Percentiles rank a stretch among this genome's conserved stretches.
phyloP scores from a whole-genome alignment of 1,140 invertebrate genomes.

The Rhyacophila brunnea region DNA sequence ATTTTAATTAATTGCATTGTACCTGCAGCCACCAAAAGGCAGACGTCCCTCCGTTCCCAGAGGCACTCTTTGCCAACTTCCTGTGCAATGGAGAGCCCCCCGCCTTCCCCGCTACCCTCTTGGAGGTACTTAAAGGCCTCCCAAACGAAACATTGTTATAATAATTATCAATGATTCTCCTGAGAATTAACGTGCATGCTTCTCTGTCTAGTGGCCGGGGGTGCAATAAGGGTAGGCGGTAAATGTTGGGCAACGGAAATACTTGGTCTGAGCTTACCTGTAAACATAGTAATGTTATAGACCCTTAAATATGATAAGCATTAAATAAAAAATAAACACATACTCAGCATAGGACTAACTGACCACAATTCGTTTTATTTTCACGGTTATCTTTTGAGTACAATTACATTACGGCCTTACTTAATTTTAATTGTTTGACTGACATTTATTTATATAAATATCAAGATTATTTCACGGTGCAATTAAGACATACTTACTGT shows the following conservation, averaged over 20 bases:
- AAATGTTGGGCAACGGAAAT: conserved; percentile 30
- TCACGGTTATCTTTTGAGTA: too few species aligned
- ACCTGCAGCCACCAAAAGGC: conserved; percentile 32
- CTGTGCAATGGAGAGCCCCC: conserved; percentile 5
- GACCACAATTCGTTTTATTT: too few species aligned
- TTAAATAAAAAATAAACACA: too few species aligned
- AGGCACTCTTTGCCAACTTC: conserved; percentile 34
- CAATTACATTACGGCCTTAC: too few species aligned
- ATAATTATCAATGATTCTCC: conserved; percentile 37
- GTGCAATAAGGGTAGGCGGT: conserved; percentile 15
- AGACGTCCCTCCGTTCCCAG: conserved; percentile 30
- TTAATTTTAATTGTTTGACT: too few species aligned
- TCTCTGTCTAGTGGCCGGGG: conserved; percentile 1
- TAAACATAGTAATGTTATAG: too few species aligned
- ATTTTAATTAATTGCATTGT: conserved; percentile 36
- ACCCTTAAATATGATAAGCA: too few species aligned
- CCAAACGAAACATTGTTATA: conserved; percentile 38
- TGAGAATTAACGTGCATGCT: conserved; percentile 15
- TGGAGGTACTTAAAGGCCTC: conserved; percentile 33
- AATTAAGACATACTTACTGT: too few species aligned
- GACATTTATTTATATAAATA: too few species aligned
- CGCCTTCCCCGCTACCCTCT: not conserved
- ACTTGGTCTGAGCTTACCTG: conserved; percentile 4
- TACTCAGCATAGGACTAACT: too few species aligned
- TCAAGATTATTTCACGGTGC: too few species aligned